phyloP scores from a whole-genome alignment of 53 echinoderm and acorn worm species.

The Mesocentrotus franciscanus region DNA sequence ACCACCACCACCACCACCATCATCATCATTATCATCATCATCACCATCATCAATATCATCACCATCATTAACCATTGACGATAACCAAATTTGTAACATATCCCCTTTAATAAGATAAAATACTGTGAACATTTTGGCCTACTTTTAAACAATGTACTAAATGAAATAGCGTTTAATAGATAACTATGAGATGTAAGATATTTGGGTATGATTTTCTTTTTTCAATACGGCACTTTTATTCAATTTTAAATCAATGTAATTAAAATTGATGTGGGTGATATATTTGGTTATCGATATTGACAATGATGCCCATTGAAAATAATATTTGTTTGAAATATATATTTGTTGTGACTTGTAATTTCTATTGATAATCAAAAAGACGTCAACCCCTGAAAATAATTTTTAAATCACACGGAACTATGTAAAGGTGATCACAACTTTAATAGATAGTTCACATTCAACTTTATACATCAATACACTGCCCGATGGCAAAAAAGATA shows the following conservation, averaged over 20 bases:
- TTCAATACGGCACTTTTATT: too few relatives aligned
- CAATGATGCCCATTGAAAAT: neutral
- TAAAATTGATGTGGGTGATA: too few relatives aligned
- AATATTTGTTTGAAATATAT: too few relatives aligned
- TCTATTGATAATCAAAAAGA: neutral
- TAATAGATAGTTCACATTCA: slow-evolving; percentile 8
- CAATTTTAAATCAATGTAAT: too few relatives aligned
- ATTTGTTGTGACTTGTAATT: neutral
- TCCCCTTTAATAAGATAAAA: too few relatives aligned
- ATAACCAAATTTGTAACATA: too few relatives aligned
- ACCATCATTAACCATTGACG: neutral
- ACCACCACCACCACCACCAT: neutral
- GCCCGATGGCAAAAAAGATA: neutral
- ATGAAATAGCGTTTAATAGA: too few relatives aligned
- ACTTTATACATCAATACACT: neutral
- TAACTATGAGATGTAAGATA: too few relatives aligned
- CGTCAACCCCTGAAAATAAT: neutral
- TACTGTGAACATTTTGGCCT: too few relatives aligned
- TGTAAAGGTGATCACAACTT: neutral
- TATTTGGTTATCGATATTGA: too few relatives aligned
- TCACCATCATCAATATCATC: neutral
- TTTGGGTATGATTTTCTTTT: too few relatives aligned
- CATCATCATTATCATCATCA: neutral
- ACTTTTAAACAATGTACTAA: too few relatives aligned
- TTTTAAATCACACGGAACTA: neutral